Conservation (phyloP, 2,113 vertebrate genomes). For the Chlorodrepanis virens region DNA sequence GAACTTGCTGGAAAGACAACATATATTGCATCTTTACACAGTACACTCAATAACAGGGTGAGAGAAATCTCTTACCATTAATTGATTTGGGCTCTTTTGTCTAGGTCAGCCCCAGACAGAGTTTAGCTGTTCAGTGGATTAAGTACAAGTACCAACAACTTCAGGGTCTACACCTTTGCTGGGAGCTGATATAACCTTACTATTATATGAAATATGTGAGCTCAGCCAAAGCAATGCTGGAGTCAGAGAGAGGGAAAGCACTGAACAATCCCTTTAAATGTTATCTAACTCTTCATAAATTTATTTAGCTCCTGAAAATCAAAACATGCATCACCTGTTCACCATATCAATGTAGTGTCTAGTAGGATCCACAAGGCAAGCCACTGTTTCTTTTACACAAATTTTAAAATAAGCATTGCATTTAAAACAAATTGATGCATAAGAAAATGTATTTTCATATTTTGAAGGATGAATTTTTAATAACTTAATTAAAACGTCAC, state of each 20-base stretch:
- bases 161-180: background rate
- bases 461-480: conserved; percentile 60
- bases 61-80: background rate
- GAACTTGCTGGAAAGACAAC: background rate
- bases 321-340: background rate
- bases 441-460: background rate
- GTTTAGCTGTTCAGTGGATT: background rate
- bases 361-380: background rate
- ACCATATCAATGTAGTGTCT: background rate
- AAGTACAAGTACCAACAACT: background rate
- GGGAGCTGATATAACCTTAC: background rate
- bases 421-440: conserved; percentile 20
- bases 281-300: background rate
- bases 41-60: background rate
- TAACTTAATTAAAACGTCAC: conserved; percentile 37
- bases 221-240: background rate
- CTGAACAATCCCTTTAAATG: background rate
- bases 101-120: background rate
- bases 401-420: background rate
- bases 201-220: background rate
- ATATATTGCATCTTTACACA: background rate
- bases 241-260: background rate
- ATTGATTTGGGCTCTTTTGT: background rate
- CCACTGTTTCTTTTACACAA: background rate
- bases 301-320: background rate